Base-by-base conservation (phyloP, 1,140 invertebrate genomes). In the Apis cerana region DNA sequence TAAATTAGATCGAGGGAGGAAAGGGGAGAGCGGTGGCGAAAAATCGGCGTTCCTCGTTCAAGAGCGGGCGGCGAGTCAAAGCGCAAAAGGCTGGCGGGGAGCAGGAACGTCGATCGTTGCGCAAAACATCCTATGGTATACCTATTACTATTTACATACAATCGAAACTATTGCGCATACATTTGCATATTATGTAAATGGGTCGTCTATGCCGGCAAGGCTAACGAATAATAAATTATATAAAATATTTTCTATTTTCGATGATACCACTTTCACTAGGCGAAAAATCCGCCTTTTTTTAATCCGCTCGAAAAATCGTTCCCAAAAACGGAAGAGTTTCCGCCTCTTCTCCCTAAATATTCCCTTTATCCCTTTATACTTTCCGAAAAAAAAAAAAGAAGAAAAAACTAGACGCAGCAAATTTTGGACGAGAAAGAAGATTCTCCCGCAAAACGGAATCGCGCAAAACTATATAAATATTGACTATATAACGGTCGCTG, bases 121-220 rank as follows among this genome's bases (percentile, higher is more conserved):
- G 88, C 84, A 88, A 88, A 89, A 70, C 75, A 72, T 27, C 68
- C 13, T 15, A 80, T 33, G 3, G 68, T 77, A 43, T 84, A 8
- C 82, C 87, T 89, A 86, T 89, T 88, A 84, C 87, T 78, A 89
- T 89, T 89, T 89, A 84, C 88, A 89, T 89, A 89, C 88, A 89
- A 89, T 89, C 87, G 88, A 82, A 86, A 82, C 87, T 75, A 86
- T 78, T 87, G 85, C 76, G 88, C 88, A 89, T 88, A 86, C 21
- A 88, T 89, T 86, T 88, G 54, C 88, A 88, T 89, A 89, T 71
- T 67, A 59, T 54, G 85, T 52, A 86, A 89, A 68, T 88, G 78
- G 88, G 87, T 86, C 88, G 64, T 82, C 72, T 75, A 59, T 8
- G 58, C 52, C 68, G 75, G 84, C 82, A 80, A 88, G 82, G 71